Percentiles rank a stretch among this genome's conserved stretches.
Conservation (phyloP, 2,113 vertebrate genomes). For the Chinchilla lanigera region DNA sequence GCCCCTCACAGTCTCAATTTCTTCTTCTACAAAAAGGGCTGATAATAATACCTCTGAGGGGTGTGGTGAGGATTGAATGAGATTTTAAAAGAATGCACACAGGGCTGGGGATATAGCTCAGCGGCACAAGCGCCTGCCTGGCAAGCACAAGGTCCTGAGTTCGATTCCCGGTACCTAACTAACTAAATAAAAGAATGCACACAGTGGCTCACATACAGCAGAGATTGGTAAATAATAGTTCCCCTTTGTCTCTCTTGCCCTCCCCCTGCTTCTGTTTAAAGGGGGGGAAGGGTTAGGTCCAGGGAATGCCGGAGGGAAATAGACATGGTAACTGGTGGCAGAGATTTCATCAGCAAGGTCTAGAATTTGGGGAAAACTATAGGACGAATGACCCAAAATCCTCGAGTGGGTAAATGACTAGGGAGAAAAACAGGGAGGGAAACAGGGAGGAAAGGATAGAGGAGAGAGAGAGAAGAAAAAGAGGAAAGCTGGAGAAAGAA, state of each 20-base stretch:
- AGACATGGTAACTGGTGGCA: neutral
- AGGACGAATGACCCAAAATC: neutral
- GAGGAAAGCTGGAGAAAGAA: neutral
- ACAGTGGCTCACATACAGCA: neutral
- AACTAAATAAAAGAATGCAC: neutral
- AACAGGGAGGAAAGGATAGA: neutral
- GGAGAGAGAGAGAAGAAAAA: neutral
- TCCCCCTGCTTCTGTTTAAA: slow-evolving; percentile 24
- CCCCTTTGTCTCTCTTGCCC: neutral
- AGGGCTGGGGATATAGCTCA: neutral
- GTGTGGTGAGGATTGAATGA: neutral
- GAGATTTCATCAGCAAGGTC: neutral
- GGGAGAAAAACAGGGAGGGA: neutral
- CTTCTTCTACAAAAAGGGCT: neutral
- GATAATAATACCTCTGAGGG: neutral
- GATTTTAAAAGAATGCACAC: neutral
- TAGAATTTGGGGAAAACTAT: neutral
- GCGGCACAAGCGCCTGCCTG: too few relatives aligned
- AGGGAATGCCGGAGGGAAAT: neutral
- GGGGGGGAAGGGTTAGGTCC: neutral
- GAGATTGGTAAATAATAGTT: neutral
- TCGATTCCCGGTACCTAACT: too few relatives aligned
- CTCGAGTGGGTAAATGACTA: neutral
- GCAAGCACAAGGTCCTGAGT: too few relatives aligned
- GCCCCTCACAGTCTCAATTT: neutral